Base-by-base conservation (phyloP, 2,113 vertebrate species). In the Aldabrachelys gigantea region DNA sequence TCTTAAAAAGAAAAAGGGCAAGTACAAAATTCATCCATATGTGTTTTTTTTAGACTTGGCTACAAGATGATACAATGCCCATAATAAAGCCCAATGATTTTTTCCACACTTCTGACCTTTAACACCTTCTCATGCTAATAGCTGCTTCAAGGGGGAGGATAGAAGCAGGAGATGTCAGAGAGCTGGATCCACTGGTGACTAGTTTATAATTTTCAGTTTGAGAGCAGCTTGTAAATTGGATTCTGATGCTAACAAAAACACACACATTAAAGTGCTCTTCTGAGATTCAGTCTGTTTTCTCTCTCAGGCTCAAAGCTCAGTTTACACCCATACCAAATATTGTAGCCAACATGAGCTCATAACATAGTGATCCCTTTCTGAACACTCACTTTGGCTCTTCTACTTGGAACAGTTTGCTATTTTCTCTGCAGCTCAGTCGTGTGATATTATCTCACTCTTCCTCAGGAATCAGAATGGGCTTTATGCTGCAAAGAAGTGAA, bases 261-360 rank as follows among this genome's bases (percentile, higher is more conserved):
- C 91, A 87, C 0, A 0, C 53, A 8, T 53, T 53, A 16, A 95
- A 94, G 78, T 65, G 72, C n/a, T 86, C 94, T 80, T 83, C 49
- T 0, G 84, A 89, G 89, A 78, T 78, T 95, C 85, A 84, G 52
- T 92, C 90, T 31, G 87, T 89, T 89, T 78, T 92, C 90, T 82
- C 83, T 96, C 91, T 89, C n/a, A 85, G 80, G 79, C 80, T 97
- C 76, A 84, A 78, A 84, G 86, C 89, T 93, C 89, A 76, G 84
- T 84, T 95, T 93, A 91, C 89, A 95, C 72, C 79, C 91, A 89
- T 56, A 93, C 93, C 94, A 88, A 91, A 93, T 0, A 25, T 41
- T 57, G 50, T 59, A 90, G 96, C 90, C 87, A 94, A 93, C 89
- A 96, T 95, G 96, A 97, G 97, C 93, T 96, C 90, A 91, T 94